Evolutionary conservation across 2,797 vertebrate species (phyloP), one percentile per base, ranked within the genome.

Genomic region (Dendrocincla fuliginosa): DNA sequence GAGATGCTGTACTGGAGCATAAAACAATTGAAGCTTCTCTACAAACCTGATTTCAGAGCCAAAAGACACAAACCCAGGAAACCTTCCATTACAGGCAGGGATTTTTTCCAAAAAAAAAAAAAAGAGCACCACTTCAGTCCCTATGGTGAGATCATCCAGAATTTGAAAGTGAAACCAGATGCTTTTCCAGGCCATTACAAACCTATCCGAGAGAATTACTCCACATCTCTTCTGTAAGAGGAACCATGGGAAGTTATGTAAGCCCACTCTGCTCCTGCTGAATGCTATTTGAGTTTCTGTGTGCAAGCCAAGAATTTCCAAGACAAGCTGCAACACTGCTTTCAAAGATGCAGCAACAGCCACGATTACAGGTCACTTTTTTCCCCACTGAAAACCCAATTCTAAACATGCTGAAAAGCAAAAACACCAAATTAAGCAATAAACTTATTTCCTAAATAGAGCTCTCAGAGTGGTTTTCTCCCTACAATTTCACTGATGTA

Each of bases 131-230:
- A 37, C 44, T 79, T 74, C 63, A 84, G 13, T 94, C 15, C 3
- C 32, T n/a, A 13, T 2, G 16, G 10, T 91, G 89, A 95, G 22
- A 76, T 93, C 84, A 96, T 78, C 30, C 32, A 49, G 10, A 77
- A 83, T 44, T 23, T 75, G 56, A 46, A 95, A 94, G 49, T 47
- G 82, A 96, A 97, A 96, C 57, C 12, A 87, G 81, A 49, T 11
- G 11, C 20, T 80, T 50, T 69, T 57, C 50, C 49, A 47, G 35
- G 68, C n/a, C 41, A 70, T 82, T 87, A 73, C 46, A 80, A 82
- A 76, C 12, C 56, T 14, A 7, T 47, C 37, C 19, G n/a, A 70
- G 16, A 74, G 46, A 84, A 74, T 53, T 87, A 89, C 33, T 44
- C 56, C 16, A 5, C 47, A 41, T 32, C 47, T 52, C 56, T 74